Evolutionary conservation across 2,797 vertebrate species (phyloP), one percentile per base, ranked within the genome.

Genomic region (Limosa lapponica): DNA sequence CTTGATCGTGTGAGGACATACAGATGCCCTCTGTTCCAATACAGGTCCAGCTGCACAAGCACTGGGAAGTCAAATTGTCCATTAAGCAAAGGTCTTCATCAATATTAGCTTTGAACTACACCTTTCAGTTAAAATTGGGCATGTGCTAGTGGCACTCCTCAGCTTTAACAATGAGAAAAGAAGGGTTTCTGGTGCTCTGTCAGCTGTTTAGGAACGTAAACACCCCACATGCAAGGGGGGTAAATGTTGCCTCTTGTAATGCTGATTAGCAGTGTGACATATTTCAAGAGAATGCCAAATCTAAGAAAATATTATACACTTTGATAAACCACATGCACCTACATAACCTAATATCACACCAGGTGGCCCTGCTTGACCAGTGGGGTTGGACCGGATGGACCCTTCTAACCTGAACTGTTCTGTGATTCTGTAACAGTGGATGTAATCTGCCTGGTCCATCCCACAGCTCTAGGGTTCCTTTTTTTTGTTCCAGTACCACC

Each of bases 21-120:
- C 7, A 16, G 32, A 11, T 1, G 1, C 20, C 54, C 34, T 64
- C 0, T 0, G 25, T 37, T 79, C 34, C 37, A 44, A 1, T 27
- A 82, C 28, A 39, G 44, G 61, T 59, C 61, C 69, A 87, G n/a
- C 32, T 57, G 37, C 57, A 69, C 27, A 72, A 83, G 30, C 22
- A n/a, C 15, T 15, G n/a, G 44, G 10, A 81, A 70, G 15, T 62
- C n/a, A 72, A 81, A 57, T 13, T 64, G 22, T 34, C n/a, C 39
- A 16, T 39, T 78, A 3, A 2, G 12, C 41, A 34, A 73, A 70
- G 18, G 28, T 11, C 16, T 72, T 91, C 25, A 66, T 58, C 64
- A 52, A 55, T 6, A 27, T 30, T 22, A 86, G 44, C 36, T 71
- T 39, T 71, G 61, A 85, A 57, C 64, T 67, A 37, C 22, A 73